phyloP scores from a whole-genome alignment of 1,140 invertebrate species.

The Bombyx mandarina region DNA sequence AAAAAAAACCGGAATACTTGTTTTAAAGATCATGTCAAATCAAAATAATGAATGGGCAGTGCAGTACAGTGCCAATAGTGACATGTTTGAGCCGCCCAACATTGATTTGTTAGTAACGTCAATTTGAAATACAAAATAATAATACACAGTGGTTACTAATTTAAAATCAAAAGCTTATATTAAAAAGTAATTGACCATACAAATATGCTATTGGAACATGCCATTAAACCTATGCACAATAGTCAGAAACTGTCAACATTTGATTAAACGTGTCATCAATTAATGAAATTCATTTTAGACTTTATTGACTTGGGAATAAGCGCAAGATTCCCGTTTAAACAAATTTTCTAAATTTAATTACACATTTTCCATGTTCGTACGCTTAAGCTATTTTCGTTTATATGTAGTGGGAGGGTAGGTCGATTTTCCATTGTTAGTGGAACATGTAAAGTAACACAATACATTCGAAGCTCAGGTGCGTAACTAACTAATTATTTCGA shows the following conservation, averaged over 20 bases:
- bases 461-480: conserved; percentile 61
- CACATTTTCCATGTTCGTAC: neutral
- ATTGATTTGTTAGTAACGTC: no score
- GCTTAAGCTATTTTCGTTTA: neutral
- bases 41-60: no score
- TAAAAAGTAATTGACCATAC: conserved; percentile 8
- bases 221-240: conserved; percentile 13
- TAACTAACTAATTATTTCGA: conserved; percentile 69
- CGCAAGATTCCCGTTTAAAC: neutral
- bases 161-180: conserved; percentile 2
- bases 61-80: no score
- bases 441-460: conserved; percentile 13
- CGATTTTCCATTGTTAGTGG: neutral
- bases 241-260: conserved; percentile 7
- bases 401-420: neutral
- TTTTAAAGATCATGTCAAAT: no score
- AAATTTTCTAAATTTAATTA: conserved; percentile 6
- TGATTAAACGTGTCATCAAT: conserved; percentile 15
- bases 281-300: conserved; percentile 2
- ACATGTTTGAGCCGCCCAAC: no score
- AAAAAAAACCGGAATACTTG: no score
- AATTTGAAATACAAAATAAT: neutral
- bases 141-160: neutral
- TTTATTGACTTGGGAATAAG: neutral
- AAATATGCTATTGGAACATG: conserved; percentile 23